Evolutionary conservation across 1,140 invertebrate genomes (phyloP), one percentile per base, ranked within the genome.

Genomic region (Drosophila triauraria): DNA sequence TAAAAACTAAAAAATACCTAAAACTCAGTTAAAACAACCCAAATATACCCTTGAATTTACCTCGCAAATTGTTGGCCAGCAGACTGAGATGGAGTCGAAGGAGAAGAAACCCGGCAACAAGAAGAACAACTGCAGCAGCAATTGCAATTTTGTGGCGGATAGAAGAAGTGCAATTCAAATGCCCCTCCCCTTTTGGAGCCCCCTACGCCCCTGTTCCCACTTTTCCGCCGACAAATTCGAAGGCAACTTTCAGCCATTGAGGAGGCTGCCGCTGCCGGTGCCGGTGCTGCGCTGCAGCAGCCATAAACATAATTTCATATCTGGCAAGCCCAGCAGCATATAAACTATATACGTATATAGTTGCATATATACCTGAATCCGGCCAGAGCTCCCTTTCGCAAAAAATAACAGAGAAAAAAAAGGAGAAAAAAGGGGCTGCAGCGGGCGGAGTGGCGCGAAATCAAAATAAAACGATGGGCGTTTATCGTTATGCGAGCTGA

Each of bases 401-500:
- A 53, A 20, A 32, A 7, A 32, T 12, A 35, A 13, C 2, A 48
- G 1, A 15, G 15, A 23, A 47, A 30, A 32, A 58, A 23, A 8
- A 7, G 27, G 1, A 15, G 15, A 23, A 12, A 46, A 23, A 13
- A 2, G 17, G 15, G 17, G 20, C 15, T 7, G 40, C 38, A 8
- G 70, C 64, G 62, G 69, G 78, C 75, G 64, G 75, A 68, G 69
- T 72, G 78, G 59, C 62, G 75, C 59, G 70, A 82, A 76, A 86
- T 86, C 83, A 86, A 86, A 86, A 87, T 87, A 87, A 87, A 87
- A 77, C 83, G 83, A 83, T 87, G 84, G 84, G 84, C 84, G 84
- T 87, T 87, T 87, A 87, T 88, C 80, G 84, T 88, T 88, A 87
- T 87, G 84, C 84, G 84, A 87, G 82, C 84, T 84, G 84, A 87